phyloP scores from a whole-genome alignment of 37 sponge, comb jelly and placozoan species.

The Petrosia ficiformis region DNA sequence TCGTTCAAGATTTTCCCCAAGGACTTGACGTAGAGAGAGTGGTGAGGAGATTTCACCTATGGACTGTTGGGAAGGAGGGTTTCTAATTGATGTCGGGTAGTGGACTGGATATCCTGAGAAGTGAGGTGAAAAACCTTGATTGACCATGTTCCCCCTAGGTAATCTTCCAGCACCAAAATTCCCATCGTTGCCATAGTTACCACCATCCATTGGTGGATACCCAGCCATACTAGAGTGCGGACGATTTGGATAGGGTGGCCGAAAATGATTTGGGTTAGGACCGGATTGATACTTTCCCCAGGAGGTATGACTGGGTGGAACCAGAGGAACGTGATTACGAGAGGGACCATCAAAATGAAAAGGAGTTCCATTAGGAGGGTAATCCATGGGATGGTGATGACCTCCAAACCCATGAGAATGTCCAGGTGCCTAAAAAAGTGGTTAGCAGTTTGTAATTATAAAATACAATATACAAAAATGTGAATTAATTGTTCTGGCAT shows the following conservation, averaged over 20 bases:
- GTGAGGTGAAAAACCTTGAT: neutral
- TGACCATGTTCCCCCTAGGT: neutral
- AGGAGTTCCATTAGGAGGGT: no score
- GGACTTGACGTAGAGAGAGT: neutral
- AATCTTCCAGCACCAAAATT: neutral
- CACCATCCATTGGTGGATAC: neutral
- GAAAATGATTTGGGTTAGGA: neutral
- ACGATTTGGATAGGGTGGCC: neutral
- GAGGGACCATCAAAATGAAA: no score
- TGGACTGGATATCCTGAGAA: neutral
- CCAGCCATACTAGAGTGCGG: neutral
- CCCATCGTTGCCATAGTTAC: neutral
- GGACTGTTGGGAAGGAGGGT: neutral
- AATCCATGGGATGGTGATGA: no score
- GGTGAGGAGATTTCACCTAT: neutral
- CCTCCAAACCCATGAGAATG: no score
- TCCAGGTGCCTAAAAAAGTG: no score
- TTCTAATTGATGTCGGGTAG: neutral
- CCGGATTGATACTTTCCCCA: neutral
- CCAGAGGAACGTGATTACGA: neutral
- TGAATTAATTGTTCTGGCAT: no score
- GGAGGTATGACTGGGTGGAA: neutral
- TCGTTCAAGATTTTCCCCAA: constrained; percentile 2
- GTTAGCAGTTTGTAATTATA: no score
- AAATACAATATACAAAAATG: no score